Evolutionary conservation across 2,113 vertebrate genomes (phyloP).

Genomic region (Rynchops niger): DNA sequence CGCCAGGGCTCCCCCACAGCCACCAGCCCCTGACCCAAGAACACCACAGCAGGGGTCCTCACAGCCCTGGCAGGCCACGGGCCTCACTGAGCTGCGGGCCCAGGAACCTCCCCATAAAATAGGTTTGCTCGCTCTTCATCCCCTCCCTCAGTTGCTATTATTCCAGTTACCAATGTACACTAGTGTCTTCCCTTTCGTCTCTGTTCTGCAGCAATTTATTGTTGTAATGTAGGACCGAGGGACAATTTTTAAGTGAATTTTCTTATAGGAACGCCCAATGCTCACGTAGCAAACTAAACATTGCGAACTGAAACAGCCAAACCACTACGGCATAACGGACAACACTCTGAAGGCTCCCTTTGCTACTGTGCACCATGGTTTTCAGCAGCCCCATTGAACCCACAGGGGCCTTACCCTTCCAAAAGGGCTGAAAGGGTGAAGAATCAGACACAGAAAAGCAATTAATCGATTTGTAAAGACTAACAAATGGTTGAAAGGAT

Average conservation of each 20-base stretch:
- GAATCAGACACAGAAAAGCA: not conserved
- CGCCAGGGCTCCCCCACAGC: accelerated
- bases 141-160: accelerated
- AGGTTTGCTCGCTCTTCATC: not conserved
- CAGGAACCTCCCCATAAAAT: not conserved
- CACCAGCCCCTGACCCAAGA: accelerated
- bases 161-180: not conserved
- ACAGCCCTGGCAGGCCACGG: not conserved
- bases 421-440: not conserved
- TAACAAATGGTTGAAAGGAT: not conserved
- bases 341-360: not conserved
- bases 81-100: accelerated
- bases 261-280: not conserved
- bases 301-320: not conserved
- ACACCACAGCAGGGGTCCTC: accelerated
- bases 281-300: not conserved
- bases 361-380: accelerated
- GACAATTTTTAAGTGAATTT: not conserved
- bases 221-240: not conserved
- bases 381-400: not conserved
- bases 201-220: not conserved
- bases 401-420: not conserved
- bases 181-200: not conserved
- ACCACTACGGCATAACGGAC: accelerated
- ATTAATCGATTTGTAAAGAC: not conserved